Percentiles rank a stretch among this genome's conserved stretches.
phyloP scores from a whole-genome alignment of 2,888 invertebrate genomes.

The Scaptomyza parva region DNA sequence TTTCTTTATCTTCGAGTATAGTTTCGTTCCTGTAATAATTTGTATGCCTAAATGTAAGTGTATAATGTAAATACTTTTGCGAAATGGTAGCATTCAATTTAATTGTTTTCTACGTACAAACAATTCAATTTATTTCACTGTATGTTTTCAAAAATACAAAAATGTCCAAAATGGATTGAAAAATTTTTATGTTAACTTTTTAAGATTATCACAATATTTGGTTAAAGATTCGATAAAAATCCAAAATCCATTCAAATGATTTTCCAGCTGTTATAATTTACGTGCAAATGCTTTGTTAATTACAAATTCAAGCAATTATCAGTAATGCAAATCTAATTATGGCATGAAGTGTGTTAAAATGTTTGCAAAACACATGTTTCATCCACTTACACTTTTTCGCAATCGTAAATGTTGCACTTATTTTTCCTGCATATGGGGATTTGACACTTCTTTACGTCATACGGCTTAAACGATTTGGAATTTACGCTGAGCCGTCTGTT shows the following conservation, averaged over 20 bases:
- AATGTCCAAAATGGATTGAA: too few relatives aligned
- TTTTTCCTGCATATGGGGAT: not conserved
- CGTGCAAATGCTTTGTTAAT: not conserved
- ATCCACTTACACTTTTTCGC: not conserved
- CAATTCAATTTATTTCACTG: too few relatives aligned
- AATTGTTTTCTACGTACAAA: not conserved
- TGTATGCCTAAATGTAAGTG: not conserved
- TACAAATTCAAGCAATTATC: not conserved
- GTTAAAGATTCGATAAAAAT: not conserved
- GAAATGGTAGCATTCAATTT: conserved; percentile 11
- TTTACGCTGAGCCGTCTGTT: conserved; percentile 32
- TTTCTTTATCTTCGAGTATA: not conserved
- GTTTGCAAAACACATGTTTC: not conserved
- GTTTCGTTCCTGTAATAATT: too few relatives aligned
- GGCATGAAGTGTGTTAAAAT: conserved; percentile 1
- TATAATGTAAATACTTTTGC: not conserved
- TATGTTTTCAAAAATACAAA: too few relatives aligned
- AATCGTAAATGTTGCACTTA: not conserved
- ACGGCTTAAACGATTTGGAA: conserved; percentile 19
- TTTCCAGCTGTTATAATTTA: too few relatives aligned
- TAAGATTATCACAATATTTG: too few relatives aligned
- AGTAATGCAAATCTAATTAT: not conserved
- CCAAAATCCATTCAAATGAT: not conserved
- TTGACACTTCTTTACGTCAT: conserved; percentile 4
- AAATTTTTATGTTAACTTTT: too few relatives aligned